Conservation (phyloP, 1,140 invertebrate genomes). For the Zaprionus vittiger region DNA sequence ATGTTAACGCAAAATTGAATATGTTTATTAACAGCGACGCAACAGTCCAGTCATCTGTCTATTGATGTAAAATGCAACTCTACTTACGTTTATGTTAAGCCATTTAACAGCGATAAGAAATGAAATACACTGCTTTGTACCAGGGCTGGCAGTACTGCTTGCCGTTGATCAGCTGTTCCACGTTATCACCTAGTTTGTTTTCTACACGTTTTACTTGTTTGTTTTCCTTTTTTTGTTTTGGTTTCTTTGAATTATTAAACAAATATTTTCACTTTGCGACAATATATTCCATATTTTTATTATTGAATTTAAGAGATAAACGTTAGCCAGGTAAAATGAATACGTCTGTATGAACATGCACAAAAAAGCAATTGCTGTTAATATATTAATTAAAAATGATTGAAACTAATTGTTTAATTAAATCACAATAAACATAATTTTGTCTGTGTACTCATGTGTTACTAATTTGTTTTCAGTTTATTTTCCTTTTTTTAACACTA, state of each 20-base stretch:
- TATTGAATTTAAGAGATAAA: not conserved
- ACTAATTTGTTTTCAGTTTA: not conserved
- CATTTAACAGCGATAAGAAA: slow-evolving; percentile 6
- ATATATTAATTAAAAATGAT: not conserved
- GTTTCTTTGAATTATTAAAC: slow-evolving; percentile 12
- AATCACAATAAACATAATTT: not conserved
- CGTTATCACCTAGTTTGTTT: slow-evolving; percentile 7
- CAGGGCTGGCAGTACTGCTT: not conserved
- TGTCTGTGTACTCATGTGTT: not conserved
- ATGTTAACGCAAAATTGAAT: slow-evolving; percentile 7
- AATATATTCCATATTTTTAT: not conserved
- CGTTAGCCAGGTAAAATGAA: slow-evolving; percentile 11
- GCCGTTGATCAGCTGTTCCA: slow-evolving; percentile 19
- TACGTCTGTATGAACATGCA: not conserved
- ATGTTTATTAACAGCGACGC: not conserved
- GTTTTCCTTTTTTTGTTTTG: slow-evolving; percentile 17
- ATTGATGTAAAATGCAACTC: not conserved
- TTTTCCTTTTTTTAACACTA: not conserved
- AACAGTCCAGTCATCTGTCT: not conserved
- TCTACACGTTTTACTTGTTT: slow-evolving; percentile 14
- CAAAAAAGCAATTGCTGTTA: not conserved
- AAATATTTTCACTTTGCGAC: not conserved
- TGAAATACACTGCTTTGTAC: not conserved
- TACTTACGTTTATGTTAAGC: not conserved
- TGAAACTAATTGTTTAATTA: not conserved